Evolutionary conservation across 2,113 vertebrate species (phyloP).

Genomic region (Rhodinocichla rosea): DNA sequence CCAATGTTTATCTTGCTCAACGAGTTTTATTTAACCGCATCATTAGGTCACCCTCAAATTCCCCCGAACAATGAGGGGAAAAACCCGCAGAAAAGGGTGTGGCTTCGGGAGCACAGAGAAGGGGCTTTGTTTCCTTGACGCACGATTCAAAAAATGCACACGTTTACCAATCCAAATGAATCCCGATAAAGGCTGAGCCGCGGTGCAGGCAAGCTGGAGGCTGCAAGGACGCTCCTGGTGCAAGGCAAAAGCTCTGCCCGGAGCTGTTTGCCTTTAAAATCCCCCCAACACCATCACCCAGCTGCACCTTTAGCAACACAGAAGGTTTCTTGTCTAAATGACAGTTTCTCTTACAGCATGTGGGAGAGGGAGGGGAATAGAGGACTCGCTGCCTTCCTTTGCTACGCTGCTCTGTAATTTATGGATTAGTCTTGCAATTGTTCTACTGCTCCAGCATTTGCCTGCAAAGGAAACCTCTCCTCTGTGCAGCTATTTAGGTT

Average conservation of each 20-base stretch:
- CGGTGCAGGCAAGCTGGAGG: not conserved
- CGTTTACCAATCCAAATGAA: slow-evolving; percentile 1
- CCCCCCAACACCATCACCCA: not conserved
- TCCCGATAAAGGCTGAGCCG: slow-evolving; percentile 7
- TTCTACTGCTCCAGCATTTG: slow-evolving; percentile 35
- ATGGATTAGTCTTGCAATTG: slow-evolving; percentile 58
- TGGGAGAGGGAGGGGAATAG: slow-evolving; percentile 32
- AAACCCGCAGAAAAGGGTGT: slow-evolving; percentile 72
- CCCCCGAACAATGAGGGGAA: slow-evolving; percentile 68
- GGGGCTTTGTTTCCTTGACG: slow-evolving; percentile 66
- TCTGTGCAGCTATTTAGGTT: slow-evolving; percentile 51
- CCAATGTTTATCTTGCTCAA: slow-evolving; percentile 71
- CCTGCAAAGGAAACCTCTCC: slow-evolving; percentile 62
- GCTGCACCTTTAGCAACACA: slow-evolving; percentile 27
- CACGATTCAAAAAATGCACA: slow-evolving; percentile 59
- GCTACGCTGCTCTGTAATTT: slow-evolving; percentile 41
- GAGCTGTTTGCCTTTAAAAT: not conserved
- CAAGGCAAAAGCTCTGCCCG: not conserved
- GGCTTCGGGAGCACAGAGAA: slow-evolving; percentile 61
- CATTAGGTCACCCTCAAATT: slow-evolving; percentile 74
- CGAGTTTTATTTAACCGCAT: slow-evolving; percentile 67
- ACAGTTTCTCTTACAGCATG: slow-evolving; percentile 42
- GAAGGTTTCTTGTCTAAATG: slow-evolving; percentile 43
- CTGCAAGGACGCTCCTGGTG: not conserved
- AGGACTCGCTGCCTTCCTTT: slow-evolving; percentile 39